These are phyloP conservation scores for Drosophila vallismaia DNA, from an alignment of 2,888 invertebrate genomes.

Conservation along the genomic window DNA sequence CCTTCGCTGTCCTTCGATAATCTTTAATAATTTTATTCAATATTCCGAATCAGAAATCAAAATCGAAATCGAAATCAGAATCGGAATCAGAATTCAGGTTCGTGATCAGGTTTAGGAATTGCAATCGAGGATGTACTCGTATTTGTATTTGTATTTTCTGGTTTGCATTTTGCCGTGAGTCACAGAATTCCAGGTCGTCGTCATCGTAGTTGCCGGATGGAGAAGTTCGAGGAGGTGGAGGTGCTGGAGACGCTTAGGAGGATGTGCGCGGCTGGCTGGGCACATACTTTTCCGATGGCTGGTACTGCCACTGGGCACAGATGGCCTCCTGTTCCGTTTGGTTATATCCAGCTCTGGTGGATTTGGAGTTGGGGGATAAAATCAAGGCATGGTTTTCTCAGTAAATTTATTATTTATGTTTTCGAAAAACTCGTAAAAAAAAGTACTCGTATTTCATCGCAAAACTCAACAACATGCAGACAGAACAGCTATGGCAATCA, in stretches of 20 bases:
- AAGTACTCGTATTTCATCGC: background rate
- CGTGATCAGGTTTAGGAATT: conserved; percentile 22
- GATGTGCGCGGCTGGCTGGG: conserved; percentile 83
- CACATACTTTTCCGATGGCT: conserved; percentile 87
- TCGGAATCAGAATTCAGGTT: conserved; percentile 19
- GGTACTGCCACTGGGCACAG: conserved; percentile 87
- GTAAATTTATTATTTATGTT: conserved; percentile 22
- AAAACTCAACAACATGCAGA: conserved; percentile 4
- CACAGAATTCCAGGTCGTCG: conserved; percentile 19
- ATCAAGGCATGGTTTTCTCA: conserved; percentile 5
- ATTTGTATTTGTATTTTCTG: background rate
- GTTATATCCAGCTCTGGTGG: conserved; percentile 86
- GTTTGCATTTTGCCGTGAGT: too few relatives aligned
- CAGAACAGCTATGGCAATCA: conserved; percentile 2
- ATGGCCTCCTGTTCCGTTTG: conserved; percentile 86
- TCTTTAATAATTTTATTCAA: background rate
- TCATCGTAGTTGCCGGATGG: conserved; percentile 32
- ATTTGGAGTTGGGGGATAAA: background rate
- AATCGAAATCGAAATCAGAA: background rate
- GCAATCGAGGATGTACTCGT: conserved; percentile 14
- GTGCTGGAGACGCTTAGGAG: conserved; percentile 40
- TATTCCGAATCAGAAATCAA: too few relatives aligned
- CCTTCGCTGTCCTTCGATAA: conserved; percentile 7
- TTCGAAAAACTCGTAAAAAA: background rate
- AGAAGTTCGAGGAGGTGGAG: conserved; percentile 31